phyloP scores from a whole-genome alignment of 2,797 vertebrate species.

The Gymnocypris eckloni region DNA sequence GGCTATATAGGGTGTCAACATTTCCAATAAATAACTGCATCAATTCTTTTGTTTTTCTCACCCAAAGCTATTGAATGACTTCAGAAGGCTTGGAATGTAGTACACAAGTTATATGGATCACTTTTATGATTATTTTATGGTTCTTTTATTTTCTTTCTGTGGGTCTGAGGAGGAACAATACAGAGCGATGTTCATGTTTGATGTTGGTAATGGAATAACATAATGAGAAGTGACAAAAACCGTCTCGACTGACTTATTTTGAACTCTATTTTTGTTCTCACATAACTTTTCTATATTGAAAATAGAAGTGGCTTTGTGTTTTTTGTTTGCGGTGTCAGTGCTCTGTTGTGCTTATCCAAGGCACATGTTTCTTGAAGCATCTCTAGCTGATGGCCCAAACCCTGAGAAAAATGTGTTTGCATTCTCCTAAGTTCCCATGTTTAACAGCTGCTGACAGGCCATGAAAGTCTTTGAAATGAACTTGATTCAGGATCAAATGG shows the following conservation, averaged over 20 bases:
- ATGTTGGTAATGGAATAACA: neutral
- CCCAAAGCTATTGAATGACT: neutral
- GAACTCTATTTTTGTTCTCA: neutral
- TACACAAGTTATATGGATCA: neutral
- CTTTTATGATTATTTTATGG: neutral
- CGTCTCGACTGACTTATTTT: slow-evolving; percentile 7
- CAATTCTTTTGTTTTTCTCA: neutral
- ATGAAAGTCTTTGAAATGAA: slow-evolving; percentile 55
- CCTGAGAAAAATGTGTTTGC: slow-evolving; percentile 47
- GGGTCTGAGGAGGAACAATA: slow-evolving; percentile 5
- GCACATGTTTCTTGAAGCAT: slow-evolving; percentile 53
- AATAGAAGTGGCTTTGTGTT: slow-evolving; percentile 31
- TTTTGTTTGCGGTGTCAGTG: slow-evolving; percentile 43
- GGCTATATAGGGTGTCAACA: neutral
- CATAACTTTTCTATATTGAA: slow-evolving; percentile 18
- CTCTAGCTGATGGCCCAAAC: slow-evolving; percentile 44
- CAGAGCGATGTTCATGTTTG: neutral
- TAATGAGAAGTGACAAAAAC: slow-evolving; percentile 27
- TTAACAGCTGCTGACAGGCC: slow-evolving; percentile 52
- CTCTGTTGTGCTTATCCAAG: slow-evolving; percentile 40
- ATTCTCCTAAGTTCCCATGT: slow-evolving; percentile 52
- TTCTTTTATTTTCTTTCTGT: slow-evolving; percentile 1
- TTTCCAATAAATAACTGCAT: neutral
- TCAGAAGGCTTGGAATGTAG: neutral
- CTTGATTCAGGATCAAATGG: slow-evolving; percentile 37